These are phyloP conservation scores for Lepidurus arcticus DNA, from an alignment of 1,140 invertebrate species.

Conservation along the genomic window DNA sequence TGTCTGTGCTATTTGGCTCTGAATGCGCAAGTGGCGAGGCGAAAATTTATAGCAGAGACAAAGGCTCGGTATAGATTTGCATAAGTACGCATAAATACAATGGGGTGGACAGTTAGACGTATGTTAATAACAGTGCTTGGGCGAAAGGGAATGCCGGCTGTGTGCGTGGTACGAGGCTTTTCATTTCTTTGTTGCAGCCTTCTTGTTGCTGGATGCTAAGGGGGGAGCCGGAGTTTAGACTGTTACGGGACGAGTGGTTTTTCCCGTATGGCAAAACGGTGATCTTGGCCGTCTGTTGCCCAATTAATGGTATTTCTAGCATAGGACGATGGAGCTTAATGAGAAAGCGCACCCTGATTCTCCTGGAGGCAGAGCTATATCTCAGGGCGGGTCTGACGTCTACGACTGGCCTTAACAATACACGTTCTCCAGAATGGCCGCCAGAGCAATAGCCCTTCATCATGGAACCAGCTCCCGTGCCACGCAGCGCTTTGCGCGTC, in stretches of 20 bases:
- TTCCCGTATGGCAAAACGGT: slow-evolving; percentile 4
- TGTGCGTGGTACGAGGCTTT: neutral
- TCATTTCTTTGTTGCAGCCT: neutral
- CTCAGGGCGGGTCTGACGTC: slow-evolving; percentile 20
- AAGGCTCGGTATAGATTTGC: slow-evolving; percentile 1
- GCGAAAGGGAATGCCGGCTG: neutral
- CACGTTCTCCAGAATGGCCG: slow-evolving; percentile 4
- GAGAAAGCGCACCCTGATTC: slow-evolving; percentile 20
- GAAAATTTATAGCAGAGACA: neutral
- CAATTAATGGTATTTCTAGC: slow-evolving; percentile 13
- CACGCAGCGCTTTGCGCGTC: slow-evolving; percentile 20
- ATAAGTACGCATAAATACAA: slow-evolving; percentile 16
- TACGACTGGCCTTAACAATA: slow-evolving; percentile 19
- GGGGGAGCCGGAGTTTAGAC: neutral
- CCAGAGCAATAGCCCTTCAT: slow-evolving; percentile 14
- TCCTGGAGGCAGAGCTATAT: neutral
- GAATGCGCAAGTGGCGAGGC: neutral
- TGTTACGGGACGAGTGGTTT: neutral
- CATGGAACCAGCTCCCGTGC: slow-evolving; percentile 12
- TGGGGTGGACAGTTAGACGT: slow-evolving; percentile 13
- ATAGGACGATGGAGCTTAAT: slow-evolving; percentile 21
- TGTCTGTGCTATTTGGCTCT: neutral
- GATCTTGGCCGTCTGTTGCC: slow-evolving; percentile 20
- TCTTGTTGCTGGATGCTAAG: neutral
- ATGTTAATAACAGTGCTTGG: slow-evolving; percentile 8